phyloP scores from a whole-genome alignment of 2,888 invertebrate species.

The Athripsodes cinereus region DNA sequence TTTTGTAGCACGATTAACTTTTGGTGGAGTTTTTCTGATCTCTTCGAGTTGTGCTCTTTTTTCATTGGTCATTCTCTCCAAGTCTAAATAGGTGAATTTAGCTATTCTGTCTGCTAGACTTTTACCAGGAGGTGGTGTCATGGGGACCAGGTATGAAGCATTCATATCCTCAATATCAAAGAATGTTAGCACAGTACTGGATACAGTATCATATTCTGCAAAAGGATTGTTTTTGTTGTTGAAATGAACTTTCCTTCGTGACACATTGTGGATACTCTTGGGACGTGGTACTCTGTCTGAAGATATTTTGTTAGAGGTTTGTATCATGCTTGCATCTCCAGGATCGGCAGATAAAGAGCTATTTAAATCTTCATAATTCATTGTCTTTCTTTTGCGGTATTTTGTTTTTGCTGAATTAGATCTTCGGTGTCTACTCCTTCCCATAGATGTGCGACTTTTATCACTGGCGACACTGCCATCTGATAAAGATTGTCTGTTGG shows the following conservation, averaged over 20 bases:
- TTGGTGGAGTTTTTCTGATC: constrained; percentile 41
- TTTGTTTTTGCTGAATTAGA: constrained; percentile 35
- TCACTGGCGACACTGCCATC: constrained; percentile 18
- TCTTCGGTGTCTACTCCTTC: constrained; percentile 36
- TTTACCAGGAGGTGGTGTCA: constrained; percentile 24
- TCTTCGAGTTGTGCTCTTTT: constrained; percentile 37
- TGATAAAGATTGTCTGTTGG: constrained; percentile 11
- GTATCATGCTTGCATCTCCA: constrained; percentile 48
- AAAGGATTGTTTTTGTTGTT: constrained; percentile 42
- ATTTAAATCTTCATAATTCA: constrained; percentile 50
- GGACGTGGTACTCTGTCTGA: constrained; percentile 44
- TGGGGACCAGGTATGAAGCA: constrained; percentile 34
- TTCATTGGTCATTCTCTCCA: constrained; percentile 39
- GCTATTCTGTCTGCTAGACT: constrained; percentile 36
- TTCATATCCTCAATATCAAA: constrained; percentile 43
- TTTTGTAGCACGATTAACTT: constrained; percentile 26
- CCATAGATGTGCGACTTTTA: constrained; percentile 5
- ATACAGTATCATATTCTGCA: constrained; percentile 42
- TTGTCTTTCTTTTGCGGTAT: constrained; percentile 36
- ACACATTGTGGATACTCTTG: constrained; percentile 40
- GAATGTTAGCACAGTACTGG: constrained; percentile 44
- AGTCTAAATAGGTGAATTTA: constrained; percentile 45
- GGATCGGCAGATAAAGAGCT: constrained; percentile 54
- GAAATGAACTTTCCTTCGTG: constrained; percentile 45
- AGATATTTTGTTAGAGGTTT: constrained; percentile 50